Conservation (phyloP, 2,797 vertebrate genomes). For the Podarcis siculus region DNA sequence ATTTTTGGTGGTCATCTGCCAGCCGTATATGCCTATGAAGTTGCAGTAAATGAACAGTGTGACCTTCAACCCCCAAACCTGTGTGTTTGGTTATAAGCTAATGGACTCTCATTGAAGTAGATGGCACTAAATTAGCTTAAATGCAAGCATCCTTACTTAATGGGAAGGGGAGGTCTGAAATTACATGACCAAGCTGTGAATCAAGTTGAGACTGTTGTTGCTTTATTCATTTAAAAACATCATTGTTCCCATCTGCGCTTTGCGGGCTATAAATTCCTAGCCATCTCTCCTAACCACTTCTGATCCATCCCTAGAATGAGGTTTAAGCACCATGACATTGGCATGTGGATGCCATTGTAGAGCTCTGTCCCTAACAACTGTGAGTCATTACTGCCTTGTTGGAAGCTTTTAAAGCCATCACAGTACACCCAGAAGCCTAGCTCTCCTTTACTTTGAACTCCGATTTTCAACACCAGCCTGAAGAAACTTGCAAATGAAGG, state of each 20-base stretch:
- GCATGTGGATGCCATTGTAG: slow-evolving; percentile 4
- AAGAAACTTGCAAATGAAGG: slow-evolving; percentile 39
- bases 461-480: slow-evolving; percentile 32
- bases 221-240: background rate
- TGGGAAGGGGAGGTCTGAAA: background rate
- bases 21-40: background rate
- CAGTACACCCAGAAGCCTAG: background rate
- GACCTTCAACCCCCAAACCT: background rate
- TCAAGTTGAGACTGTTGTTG: background rate
- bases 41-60: background rate
- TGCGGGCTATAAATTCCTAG: slow-evolving; percentile 9
- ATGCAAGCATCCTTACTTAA: background rate
- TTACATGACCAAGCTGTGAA: background rate
- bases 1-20: background rate
- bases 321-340: slow-evolving; percentile 12
- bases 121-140: background rate
- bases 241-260: background rate
- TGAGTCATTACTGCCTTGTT: slow-evolving; percentile 23
- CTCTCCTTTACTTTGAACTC: background rate
- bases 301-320: background rate
- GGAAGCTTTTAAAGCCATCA: background rate
- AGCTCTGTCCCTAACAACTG: slow-evolving; percentile 1
- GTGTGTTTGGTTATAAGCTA: background rate
- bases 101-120: background rate
- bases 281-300: background rate